phyloP scores from a whole-genome alignment of 2,113 vertebrate genomes.

The Pardalotus punctatus region DNA sequence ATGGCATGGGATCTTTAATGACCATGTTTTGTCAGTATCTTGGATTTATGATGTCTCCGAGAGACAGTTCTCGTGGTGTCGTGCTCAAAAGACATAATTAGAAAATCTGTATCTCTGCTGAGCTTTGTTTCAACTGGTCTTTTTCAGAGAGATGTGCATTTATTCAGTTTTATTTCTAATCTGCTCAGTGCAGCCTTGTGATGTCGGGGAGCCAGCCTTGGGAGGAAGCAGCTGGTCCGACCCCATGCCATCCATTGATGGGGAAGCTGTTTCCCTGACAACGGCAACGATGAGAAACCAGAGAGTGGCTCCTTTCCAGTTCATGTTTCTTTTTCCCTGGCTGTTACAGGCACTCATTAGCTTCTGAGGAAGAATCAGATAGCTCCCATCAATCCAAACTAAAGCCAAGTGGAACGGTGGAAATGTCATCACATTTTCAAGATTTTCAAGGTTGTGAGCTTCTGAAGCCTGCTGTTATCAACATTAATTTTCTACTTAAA shows the following conservation, averaged over 20 bases:
- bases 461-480: slow-evolving; percentile 5
- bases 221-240: slow-evolving; percentile 73
- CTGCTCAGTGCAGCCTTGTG: slow-evolving; percentile 45
- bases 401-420: background rate
- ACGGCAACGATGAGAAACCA: slow-evolving; percentile 55
- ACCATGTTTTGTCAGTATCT: background rate
- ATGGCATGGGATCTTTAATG: slow-evolving; percentile 34
- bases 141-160: slow-evolving; percentile 14
- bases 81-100: slow-evolving; percentile 44
- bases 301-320: slow-evolving; percentile 32
- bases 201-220: slow-evolving; percentile 54
- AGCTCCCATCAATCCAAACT: slow-evolving; percentile 6
- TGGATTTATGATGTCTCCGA: slow-evolving; percentile 15
- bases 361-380: slow-evolving; percentile 26
- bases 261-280: slow-evolving; percentile 71
- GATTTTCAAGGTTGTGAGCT: background rate
- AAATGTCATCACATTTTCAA: background rate
- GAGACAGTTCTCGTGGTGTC: slow-evolving; percentile 1
- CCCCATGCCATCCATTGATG: slow-evolving; percentile 51
- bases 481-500: background rate
- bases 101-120: slow-evolving; percentile 1
- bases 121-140: slow-evolving; percentile 43
- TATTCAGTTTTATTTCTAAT: slow-evolving; percentile 38
- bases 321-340: slow-evolving; percentile 21
- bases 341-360: slow-evolving; percentile 35